Percentiles rank a stretch among this genome's conserved stretches.
phyloP scores from a whole-genome alignment of 2,113 vertebrate species.

The Petrocephalus zakoni region DNA sequence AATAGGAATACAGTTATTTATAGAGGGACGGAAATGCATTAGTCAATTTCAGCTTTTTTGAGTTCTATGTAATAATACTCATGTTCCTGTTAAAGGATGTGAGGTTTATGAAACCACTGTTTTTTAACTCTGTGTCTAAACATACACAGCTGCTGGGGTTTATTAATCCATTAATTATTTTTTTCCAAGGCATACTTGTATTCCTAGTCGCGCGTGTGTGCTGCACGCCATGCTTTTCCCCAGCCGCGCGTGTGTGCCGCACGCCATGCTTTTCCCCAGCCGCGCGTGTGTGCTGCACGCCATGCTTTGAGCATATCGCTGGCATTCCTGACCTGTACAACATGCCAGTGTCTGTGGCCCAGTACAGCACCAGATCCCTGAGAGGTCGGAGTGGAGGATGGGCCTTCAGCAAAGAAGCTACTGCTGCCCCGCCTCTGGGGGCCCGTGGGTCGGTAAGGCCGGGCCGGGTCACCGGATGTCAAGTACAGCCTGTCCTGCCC shows the following conservation, averaged over 20 bases:
- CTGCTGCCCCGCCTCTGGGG: constrained; percentile 48
- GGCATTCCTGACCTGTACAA: constrained; percentile 80
- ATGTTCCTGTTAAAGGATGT: neutral
- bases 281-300: neutral
- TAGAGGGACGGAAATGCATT: neutral
- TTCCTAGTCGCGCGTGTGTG: neutral
- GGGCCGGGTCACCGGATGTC: constrained; percentile 84
- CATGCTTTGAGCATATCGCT: neutral
- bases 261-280: neutral
- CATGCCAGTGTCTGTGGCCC: constrained; percentile 96
- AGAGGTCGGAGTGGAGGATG: constrained; percentile 69
- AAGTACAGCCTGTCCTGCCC: constrained; percentile 94
- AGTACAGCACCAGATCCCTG: constrained; percentile 98
- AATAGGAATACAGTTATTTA: neutral
- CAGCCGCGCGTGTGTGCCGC: neutral
- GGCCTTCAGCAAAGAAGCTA: constrained; percentile 59
- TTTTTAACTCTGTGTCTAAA: neutral
- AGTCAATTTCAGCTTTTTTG: neutral
- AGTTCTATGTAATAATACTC: neutral
- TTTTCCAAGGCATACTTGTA: neutral
- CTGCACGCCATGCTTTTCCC: neutral
- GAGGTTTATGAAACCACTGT: neutral
- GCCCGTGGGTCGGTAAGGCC: constrained; percentile 66
- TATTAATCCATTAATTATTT: neutral
- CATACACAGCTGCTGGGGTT: neutral